Conservation (phyloP, 2,113 vertebrate genomes). For the Centropus bengalensis region DNA sequence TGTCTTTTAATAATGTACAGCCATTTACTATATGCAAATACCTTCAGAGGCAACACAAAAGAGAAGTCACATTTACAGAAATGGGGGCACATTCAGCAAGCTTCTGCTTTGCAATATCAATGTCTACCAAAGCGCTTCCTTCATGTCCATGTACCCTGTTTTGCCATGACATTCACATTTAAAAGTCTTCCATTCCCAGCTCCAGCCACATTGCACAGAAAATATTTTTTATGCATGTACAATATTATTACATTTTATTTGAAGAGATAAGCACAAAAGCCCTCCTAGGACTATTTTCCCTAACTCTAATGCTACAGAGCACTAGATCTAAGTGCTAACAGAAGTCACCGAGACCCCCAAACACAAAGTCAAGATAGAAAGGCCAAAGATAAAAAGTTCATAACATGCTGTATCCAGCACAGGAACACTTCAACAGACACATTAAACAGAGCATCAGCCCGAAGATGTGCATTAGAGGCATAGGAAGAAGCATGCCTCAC, state of each 20-base stretch:
- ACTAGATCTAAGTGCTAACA: not conserved
- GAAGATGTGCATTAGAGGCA: not conserved
- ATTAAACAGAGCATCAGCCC: not conserved
- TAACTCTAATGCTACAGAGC: not conserved
- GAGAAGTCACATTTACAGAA: not conserved
- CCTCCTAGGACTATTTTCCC: not conserved
- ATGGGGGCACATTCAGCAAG: rapidly evolving
- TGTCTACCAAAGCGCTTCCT: not conserved
- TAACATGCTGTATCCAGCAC: not conserved
- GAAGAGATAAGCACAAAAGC: not conserved
- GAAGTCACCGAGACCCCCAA: not conserved
- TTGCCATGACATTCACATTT: not conserved
- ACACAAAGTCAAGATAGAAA: not conserved
- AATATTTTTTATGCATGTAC: not conserved
- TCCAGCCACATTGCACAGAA: not conserved
- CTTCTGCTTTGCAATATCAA: not conserved
- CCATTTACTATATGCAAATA: not conserved
- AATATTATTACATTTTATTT: not conserved
- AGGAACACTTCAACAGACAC: not conserved
- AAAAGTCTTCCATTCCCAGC: not conserved
- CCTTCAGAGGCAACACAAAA: not conserved
- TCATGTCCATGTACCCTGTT: not conserved
- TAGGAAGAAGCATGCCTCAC: rapidly evolving
- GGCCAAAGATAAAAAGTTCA: not conserved
- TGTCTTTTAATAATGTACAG: not conserved